Percentiles rank a stretch among this genome's conserved stretches.
Evolutionary conservation across 2,113 vertebrate species (phyloP).

Genomic region (Corythornis vintsioides): DNA sequence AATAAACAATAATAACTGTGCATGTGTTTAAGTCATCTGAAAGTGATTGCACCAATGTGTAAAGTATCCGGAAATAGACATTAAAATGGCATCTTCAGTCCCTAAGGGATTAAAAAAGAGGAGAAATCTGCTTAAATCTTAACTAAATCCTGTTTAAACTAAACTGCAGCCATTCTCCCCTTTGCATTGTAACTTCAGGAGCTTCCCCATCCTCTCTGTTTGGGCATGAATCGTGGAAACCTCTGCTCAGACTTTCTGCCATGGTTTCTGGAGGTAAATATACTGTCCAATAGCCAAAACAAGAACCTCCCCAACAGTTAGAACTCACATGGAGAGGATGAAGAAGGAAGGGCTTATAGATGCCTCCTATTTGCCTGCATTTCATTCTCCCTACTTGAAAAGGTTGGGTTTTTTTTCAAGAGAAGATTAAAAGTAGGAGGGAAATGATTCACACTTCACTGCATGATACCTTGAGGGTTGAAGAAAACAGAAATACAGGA

Average conservation of each 20-base stretch:
- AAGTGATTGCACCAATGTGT: slow-evolving; percentile 66
- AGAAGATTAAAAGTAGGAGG: neutral
- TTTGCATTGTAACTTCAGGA: slow-evolving; percentile 14
- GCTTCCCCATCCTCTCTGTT: neutral
- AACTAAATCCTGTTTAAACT: slow-evolving; percentile 45
- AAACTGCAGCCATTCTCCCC: slow-evolving; percentile 11
- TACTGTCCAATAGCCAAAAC: neutral
- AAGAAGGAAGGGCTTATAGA: neutral
- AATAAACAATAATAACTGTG: slow-evolving; percentile 69
- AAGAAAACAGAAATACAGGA: neutral
- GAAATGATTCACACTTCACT: neutral
- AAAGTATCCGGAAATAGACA: slow-evolving; percentile 60
- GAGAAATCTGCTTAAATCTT: slow-evolving; percentile 31
- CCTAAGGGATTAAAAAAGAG: neutral
- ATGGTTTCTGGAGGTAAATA: neutral
- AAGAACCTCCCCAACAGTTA: neutral
- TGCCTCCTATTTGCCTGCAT: neutral
- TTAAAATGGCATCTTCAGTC: slow-evolving; percentile 40
- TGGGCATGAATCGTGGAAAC: neutral
- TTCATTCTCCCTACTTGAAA: neutral
- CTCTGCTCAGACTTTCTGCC: neutral
- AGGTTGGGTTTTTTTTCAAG: neutral
- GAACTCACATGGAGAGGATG: neutral
- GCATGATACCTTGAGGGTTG: neutral
- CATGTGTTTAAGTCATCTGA: slow-evolving; percentile 69